Evolutionary conservation across 1,140 invertebrate species (phyloP).

Genomic region (Grapholita molesta): DNA sequence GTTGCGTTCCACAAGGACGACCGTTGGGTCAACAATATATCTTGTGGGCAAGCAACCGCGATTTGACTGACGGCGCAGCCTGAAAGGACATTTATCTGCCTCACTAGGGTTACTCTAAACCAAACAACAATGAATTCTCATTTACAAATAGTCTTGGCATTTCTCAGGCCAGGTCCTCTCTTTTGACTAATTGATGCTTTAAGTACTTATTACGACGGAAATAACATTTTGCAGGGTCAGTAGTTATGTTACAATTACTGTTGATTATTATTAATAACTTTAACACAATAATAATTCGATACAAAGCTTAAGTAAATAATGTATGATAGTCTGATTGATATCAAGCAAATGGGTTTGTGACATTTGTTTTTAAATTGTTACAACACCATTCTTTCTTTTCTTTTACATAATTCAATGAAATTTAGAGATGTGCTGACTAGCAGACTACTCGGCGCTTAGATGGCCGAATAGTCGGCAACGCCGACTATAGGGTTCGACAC

Average conservation of each 20-base stretch:
- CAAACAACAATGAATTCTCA: constrained; percentile 77
- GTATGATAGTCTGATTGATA: too few relatives aligned
- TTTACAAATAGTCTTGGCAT: constrained; percentile 73
- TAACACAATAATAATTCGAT: too few relatives aligned
- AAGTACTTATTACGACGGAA: constrained; percentile 1
- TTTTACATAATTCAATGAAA: too few relatives aligned
- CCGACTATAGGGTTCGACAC: too few relatives aligned
- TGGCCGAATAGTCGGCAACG: too few relatives aligned
- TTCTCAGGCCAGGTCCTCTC: constrained; percentile 58
- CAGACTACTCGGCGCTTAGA: too few relatives aligned
- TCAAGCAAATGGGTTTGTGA: too few relatives aligned
- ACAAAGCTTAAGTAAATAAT: too few relatives aligned
- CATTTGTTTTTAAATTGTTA: too few relatives aligned
- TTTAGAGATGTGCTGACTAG: too few relatives aligned
- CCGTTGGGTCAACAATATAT: constrained; percentile 72
- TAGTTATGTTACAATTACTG: neutral
- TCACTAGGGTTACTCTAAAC: constrained; percentile 74
- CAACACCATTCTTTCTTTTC: too few relatives aligned
- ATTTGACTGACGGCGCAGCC: constrained; percentile 72
- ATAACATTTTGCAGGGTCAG: neutral
- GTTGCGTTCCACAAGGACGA: constrained; percentile 56
- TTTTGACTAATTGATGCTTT: constrained; percentile 43
- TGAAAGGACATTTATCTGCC: constrained; percentile 76
- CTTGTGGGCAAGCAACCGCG: constrained; percentile 73
- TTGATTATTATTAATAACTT: neutral